phyloP scores from a whole-genome alignment of 1,140 invertebrate genomes.

The Vollenhovia emeryi region DNA sequence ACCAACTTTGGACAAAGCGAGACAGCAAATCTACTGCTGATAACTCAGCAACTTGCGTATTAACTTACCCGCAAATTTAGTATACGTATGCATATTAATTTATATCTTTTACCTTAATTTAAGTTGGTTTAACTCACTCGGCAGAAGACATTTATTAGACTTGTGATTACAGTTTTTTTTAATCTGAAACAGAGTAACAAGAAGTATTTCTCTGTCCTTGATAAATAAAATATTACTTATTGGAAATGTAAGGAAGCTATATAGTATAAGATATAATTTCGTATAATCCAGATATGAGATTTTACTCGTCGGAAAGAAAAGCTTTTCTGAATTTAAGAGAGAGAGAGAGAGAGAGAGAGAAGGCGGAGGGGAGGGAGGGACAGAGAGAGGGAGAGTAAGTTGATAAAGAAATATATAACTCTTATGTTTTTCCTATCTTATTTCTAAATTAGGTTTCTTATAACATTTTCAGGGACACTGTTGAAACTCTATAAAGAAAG shows the following conservation, averaged over 20 bases:
- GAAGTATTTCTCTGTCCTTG: background rate
- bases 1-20: too few species aligned
- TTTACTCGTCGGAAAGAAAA: background rate
- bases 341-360: background rate
- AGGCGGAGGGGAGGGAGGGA: too few species aligned
- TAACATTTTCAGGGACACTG: background rate
- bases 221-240: background rate
- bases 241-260: background rate
- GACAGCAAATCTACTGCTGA: slow-evolving; percentile 19
- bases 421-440: background rate
- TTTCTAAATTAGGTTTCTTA: background rate
- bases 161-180: background rate
- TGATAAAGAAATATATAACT: too few species aligned
- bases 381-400: background rate
- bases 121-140: too few species aligned
- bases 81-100: background rate
- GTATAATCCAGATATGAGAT: background rate
- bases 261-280: background rate
- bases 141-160: background rate
- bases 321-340: background rate
- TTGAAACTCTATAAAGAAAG: background rate
- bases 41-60: background rate
- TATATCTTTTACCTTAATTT: background rate
- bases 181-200: background rate
- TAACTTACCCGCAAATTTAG: background rate